phyloP scores from a whole-genome alignment of 2,888 invertebrate genomes.

The Chloroclystis v-ata region DNA sequence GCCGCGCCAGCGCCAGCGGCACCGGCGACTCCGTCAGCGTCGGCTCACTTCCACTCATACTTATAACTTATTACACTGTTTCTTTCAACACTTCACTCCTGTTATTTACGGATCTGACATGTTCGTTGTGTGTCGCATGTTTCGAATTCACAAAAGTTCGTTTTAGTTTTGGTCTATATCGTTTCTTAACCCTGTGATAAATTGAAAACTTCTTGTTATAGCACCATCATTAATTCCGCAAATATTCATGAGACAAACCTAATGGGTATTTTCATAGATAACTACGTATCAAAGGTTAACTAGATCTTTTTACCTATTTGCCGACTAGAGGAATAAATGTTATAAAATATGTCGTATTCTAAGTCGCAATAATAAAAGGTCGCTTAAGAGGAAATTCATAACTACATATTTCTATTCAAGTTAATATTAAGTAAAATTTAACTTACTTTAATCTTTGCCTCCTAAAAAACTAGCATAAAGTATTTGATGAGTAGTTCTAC shows the following conservation, averaged over 20 bases:
- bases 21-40: slow-evolving; percentile 72
- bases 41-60: slow-evolving; percentile 64
- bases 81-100: slow-evolving; percentile 41
- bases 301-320: no score
- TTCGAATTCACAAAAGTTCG: slow-evolving; percentile 36
- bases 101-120: slow-evolving; percentile 57
- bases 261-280: no score
- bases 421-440: no score
- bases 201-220: background rate
- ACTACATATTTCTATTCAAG: no score
- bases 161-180: slow-evolving; percentile 30
- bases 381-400: no score
- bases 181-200: slow-evolving; percentile 6
- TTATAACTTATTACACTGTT: slow-evolving; percentile 42
- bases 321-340: no score
- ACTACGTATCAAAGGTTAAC: no score
- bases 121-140: slow-evolving; percentile 36
- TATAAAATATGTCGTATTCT: no score
- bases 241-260: slow-evolving; percentile 38
- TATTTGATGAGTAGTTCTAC: no score
- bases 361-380: no score
- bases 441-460: no score
- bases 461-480: no score
- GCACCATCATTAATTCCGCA: background rate
- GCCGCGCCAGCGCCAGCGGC: slow-evolving; percentile 66